phyloP scores from a whole-genome alignment of 2,797 vertebrate genomes.

The Anomalospiza imberbis region DNA sequence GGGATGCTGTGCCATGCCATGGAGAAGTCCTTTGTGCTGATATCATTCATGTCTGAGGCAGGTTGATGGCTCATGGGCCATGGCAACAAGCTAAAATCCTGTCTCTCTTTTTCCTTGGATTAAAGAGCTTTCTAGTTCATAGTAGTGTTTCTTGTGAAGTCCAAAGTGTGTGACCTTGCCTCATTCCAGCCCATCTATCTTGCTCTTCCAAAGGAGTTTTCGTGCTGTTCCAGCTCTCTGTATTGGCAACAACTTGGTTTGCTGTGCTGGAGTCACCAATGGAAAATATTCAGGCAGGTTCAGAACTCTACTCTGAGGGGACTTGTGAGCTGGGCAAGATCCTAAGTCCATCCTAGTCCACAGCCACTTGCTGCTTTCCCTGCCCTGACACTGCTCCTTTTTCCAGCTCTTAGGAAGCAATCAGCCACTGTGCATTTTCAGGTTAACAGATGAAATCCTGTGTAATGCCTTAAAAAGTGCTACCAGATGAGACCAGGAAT shows the following conservation, averaged over 20 bases:
- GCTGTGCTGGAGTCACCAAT: rapidly evolving
- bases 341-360: not conserved
- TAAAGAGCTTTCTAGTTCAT: not conserved
- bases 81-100: not conserved
- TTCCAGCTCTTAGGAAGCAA: not conserved
- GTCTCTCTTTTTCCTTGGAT: not conserved
- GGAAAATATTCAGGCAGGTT: not conserved
- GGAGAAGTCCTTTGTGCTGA: not conserved
- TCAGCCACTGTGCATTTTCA: not conserved
- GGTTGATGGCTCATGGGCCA: not conserved
- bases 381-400: not conserved
- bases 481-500: constrained; percentile 1
- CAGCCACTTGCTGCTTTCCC: not conserved
- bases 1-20: rapidly evolving
- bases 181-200: not conserved
- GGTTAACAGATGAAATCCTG: constrained; percentile 15
- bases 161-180: not conserved
- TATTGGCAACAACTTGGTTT: not conserved
- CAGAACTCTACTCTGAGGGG: rapidly evolving
- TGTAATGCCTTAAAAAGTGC: constrained; percentile 9
- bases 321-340: not conserved
- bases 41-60: not conserved
- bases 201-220: not conserved
- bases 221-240: not conserved
- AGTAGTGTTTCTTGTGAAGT: not conserved